These are phyloP conservation scores for rabbit (Oryctolagus cuniculus) DNA, from an alignment of 2,113 vertebrate species.

Conservation along the genomic window mOryCun1.1 NC_091443.1:41193501-41194000, in stretches of 20 bases:
- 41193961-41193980: slow-evolving; percentile 34
- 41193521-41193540: neutral
- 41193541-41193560: neutral
- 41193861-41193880: neutral
- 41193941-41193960: slow-evolving; percentile 47
- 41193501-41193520: neutral
- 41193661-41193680: neutral
- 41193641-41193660: neutral
- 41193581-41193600: neutral
- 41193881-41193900: slow-evolving; percentile 33
- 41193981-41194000: slow-evolving; percentile 50
- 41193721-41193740: neutral
- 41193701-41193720: neutral
- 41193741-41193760: neutral
- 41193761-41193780: neutral
- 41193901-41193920: slow-evolving; percentile 29
- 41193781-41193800: neutral
- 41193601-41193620: neutral
- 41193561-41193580: neutral
- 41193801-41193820: neutral
- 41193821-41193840: neutral
- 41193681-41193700: neutral
- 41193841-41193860: neutral
- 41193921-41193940: slow-evolving; percentile 50
- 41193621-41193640: neutral